Percentiles rank a stretch among this genome's conserved stretches.
Conservation (phyloP, 2,888 invertebrate species). For the Stegophylla sp. region DNA sequence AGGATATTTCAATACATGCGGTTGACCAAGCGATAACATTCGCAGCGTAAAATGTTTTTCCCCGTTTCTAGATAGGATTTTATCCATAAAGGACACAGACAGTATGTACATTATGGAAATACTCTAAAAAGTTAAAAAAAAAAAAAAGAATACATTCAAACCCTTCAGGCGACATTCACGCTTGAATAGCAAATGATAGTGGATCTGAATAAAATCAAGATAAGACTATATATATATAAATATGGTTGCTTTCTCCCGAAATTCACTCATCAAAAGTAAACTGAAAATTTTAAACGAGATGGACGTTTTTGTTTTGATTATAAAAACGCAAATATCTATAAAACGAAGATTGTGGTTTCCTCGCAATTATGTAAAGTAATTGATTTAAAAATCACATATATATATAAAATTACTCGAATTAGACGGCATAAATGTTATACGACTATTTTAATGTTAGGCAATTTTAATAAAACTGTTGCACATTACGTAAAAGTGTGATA, state of each 20-base stretch:
- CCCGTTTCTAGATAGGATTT: neutral
- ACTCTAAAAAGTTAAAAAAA: neutral
- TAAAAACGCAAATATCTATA: no score
- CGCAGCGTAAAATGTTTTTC: slow-evolving; percentile 14
- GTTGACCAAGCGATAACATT: slow-evolving; percentile 19
- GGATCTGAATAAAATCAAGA: neutral
- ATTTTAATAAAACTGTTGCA: no score
- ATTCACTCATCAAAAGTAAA: slow-evolving; percentile 5
- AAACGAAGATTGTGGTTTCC: no score
- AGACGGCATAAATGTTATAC: no score
- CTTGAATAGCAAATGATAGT: slow-evolving; percentile 4
- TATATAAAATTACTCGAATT: no score
- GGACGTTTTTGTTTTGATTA: neutral
- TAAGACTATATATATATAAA: neutral
- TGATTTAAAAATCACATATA: no score
- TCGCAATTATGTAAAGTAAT: no score
- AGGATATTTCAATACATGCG: neutral
- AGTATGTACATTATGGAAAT: slow-evolving; percentile 16
- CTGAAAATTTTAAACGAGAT: neutral
- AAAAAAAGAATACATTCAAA: neutral
- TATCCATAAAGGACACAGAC: neutral
- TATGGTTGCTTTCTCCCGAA: neutral
- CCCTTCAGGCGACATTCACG: neutral
- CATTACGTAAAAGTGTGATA: no score
- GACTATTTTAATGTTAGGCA: no score